phyloP scores from a whole-genome alignment of 2,797 vertebrate genomes.

The Microctenopoma steveboyesi region DNA sequence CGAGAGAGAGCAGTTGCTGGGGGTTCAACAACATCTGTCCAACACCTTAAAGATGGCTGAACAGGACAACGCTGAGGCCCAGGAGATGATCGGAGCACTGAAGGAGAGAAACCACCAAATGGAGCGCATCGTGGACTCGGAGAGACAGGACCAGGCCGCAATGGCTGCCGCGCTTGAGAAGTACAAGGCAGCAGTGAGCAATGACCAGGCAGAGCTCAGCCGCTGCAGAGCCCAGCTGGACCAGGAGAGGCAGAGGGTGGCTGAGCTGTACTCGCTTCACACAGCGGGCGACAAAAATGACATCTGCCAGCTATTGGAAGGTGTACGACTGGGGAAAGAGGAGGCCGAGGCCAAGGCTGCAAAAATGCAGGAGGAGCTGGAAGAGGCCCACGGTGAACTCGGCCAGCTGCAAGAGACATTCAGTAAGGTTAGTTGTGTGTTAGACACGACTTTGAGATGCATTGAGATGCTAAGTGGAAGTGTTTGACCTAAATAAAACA shows the following conservation, averaged over 20 bases:
- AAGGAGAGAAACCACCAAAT: slow-evolving; percentile 97
- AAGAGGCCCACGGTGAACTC: slow-evolving; percentile 88
- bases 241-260: slow-evolving; percentile 93
- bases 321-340: slow-evolving; percentile 91
- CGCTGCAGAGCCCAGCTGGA: slow-evolving; percentile 92
- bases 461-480: slow-evolving; percentile 19
- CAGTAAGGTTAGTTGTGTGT: slow-evolving; percentile 85
- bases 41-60: slow-evolving; percentile 98
- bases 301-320: slow-evolving; percentile 93
- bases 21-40: slow-evolving; percentile 96
- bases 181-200: slow-evolving; percentile 88
- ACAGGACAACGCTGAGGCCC: slow-evolving; percentile 96
- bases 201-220: slow-evolving; percentile 90
- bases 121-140: slow-evolving; percentile 92
- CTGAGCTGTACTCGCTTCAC: slow-evolving; percentile 94
- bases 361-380: slow-evolving; percentile 89
- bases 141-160: slow-evolving; percentile 87
- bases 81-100: slow-evolving; percentile 92
- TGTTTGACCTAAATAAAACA: slow-evolving; percentile 33
- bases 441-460: neutral
- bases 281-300: slow-evolving; percentile 92
- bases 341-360: slow-evolving; percentile 90
- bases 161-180: slow-evolving; percentile 89
- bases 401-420: slow-evolving; percentile 89
- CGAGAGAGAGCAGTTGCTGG: slow-evolving; percentile 94